These are phyloP conservation scores for Rhinichthys klamathensis DNA, from an alignment of 2,113 vertebrate genomes.

Conservation along the genomic window DNA sequence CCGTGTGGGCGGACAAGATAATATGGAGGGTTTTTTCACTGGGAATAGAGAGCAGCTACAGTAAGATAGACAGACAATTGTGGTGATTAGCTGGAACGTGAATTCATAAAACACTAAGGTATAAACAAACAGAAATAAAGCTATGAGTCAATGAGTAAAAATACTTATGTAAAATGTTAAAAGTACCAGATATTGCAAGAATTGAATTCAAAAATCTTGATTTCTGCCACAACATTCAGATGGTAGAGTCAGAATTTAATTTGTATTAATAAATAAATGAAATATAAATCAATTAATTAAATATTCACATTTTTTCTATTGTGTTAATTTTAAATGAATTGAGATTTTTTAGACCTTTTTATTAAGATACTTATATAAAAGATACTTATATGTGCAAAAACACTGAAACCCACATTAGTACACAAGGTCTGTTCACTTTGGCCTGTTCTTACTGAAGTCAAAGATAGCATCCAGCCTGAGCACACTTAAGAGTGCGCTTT, in stretches of 20 bases:
- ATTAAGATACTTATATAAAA: neutral
- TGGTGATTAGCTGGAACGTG: neutral
- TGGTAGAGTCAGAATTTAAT: too few species aligned
- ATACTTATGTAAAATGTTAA: neutral
- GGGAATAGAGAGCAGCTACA: neutral
- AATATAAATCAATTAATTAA: too few species aligned
- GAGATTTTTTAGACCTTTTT: too few species aligned
- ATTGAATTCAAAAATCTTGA: too few species aligned
- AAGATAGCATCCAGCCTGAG: neutral
- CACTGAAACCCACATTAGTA: neutral
- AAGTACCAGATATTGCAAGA: neutral
- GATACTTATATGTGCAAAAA: neutral
- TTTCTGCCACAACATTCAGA: too few species aligned
- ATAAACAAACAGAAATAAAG: neutral
- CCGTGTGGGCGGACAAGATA: neutral
- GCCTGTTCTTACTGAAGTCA: conserved; percentile 25
- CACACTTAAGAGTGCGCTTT: conserved; percentile 31
- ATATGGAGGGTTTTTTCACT: neutral
- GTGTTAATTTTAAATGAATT: too few species aligned
- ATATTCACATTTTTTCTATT: too few species aligned
- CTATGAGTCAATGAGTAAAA: neutral
- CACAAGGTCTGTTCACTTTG: neutral
- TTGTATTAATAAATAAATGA: too few species aligned
- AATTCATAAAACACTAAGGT: neutral
- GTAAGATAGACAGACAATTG: neutral